A percentile compares a stretch with the other conserved stretches of the same genome.
These are phyloP conservation scores for Microtus ochrogaster DNA, from an alignment of 2,113 vertebrate species.

Conservation along the genomic window DNA sequence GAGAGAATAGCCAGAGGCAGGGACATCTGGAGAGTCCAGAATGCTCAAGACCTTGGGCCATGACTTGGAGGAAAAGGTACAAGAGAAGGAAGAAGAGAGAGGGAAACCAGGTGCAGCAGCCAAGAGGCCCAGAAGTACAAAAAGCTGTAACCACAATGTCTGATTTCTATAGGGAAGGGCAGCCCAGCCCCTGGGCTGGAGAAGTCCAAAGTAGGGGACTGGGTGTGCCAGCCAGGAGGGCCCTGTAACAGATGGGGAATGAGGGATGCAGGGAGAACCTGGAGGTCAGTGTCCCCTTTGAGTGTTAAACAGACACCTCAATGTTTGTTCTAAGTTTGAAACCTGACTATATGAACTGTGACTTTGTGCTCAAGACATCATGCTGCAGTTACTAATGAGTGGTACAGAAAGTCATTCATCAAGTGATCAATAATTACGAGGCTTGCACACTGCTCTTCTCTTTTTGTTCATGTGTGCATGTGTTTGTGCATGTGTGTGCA, in stretches of 20 bases:
- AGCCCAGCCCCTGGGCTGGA: background rate
- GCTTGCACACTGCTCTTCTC: background rate
- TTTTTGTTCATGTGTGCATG: background rate
- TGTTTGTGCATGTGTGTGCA: too few species aligned
- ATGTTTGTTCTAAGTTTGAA: background rate
- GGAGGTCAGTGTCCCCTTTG: too few species aligned
- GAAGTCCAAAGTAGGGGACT: background rate
- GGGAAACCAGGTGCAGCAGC: background rate
- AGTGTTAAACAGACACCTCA: background rate
- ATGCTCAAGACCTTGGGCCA: background rate
- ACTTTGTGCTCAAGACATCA: background rate
- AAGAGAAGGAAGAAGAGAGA: background rate
- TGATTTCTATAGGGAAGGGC: background rate
- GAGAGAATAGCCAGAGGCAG: background rate
- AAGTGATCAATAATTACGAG: slow-evolving; percentile 30
- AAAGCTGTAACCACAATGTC: background rate
- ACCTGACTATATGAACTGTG: background rate
- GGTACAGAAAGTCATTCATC: background rate
- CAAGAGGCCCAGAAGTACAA: background rate
- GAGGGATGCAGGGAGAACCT: background rate
- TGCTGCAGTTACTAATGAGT: background rate
- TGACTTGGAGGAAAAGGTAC: background rate
- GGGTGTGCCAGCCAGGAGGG: background rate
- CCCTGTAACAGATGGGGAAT: background rate
- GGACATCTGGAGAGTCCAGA: background rate